Conservation (phyloP, 1,140 invertebrate genomes). For the Rhyzopertha dominica region DNA sequence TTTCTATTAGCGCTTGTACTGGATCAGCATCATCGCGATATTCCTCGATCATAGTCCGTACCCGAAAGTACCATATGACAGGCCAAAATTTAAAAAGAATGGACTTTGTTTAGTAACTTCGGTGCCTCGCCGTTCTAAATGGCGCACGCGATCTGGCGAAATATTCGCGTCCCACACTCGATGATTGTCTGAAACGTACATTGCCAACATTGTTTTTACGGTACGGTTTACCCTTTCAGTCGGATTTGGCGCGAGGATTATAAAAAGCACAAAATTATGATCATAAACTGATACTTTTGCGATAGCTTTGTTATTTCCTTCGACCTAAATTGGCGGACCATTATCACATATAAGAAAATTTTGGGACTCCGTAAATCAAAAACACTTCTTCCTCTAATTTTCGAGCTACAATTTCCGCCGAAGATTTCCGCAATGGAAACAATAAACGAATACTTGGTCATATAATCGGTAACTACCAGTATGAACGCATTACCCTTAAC, state of each 20-base stretch:
- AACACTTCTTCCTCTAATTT: constrained; percentile 10
- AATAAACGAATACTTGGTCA: constrained; percentile 14
- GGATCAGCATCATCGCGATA: no score
- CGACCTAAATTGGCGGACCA: constrained; percentile 6
- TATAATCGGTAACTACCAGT: constrained; percentile 13
- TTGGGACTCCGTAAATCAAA: constrained; percentile 20
- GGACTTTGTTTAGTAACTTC: constrained; percentile 30
- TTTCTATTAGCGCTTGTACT: no score
- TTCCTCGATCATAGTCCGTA: no score
- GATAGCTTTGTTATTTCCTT: neutral
- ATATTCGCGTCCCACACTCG: constrained; percentile 29
- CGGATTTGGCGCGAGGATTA: neutral
- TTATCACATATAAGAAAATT: constrained; percentile 10
- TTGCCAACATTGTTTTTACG: constrained; percentile 26
- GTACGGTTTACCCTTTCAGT: constrained; percentile 21
- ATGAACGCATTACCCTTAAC: constrained; percentile 4
- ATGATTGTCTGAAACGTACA: constrained; percentile 30
- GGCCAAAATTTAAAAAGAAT: constrained; percentile 8
- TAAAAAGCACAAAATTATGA: constrained; percentile 2
- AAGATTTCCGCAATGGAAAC: constrained; percentile 2
- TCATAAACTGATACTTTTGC: neutral
- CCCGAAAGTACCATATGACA: no score
- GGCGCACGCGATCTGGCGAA: constrained; percentile 19
- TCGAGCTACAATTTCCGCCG: neutral
- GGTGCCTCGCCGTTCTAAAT: constrained; percentile 27